Percentiles rank a stretch among this genome's conserved stretches.
These are phyloP conservation scores for Urocitellus parryii DNA, from an alignment of 2,113 vertebrate species.

Conservation along the genomic window DNA sequence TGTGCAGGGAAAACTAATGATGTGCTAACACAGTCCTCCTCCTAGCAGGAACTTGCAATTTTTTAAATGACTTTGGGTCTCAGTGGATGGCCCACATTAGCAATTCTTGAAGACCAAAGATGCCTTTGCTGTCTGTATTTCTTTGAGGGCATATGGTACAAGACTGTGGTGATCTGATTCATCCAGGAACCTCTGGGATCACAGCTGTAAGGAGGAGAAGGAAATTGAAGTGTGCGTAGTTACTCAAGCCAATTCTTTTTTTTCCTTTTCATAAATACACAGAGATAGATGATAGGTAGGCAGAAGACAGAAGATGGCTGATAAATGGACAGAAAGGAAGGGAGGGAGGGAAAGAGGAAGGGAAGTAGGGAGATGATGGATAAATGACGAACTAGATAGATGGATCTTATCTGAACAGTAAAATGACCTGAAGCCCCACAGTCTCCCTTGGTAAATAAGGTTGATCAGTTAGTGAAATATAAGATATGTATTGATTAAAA, in stretches of 20 bases:
- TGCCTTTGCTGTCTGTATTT: background rate
- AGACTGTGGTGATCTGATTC: background rate
- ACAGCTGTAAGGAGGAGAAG: background rate
- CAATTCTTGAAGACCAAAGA: slow-evolving; percentile 75
- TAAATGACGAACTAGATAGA: background rate
- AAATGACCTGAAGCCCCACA: slow-evolving; percentile 57
- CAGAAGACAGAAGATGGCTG: background rate
- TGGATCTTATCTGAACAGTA: slow-evolving; percentile 55
- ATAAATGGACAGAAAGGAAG: background rate
- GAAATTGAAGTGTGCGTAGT: background rate
- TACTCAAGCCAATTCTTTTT: background rate
- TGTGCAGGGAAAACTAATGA: slow-evolving; percentile 32
- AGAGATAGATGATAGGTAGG: slow-evolving; percentile 23
- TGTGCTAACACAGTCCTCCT: slow-evolving; percentile 54
- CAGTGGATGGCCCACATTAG: slow-evolving; percentile 64
- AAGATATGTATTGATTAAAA: slow-evolving; percentile 66
- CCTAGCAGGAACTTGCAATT: slow-evolving; percentile 76
- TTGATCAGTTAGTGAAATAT: slow-evolving; percentile 62
- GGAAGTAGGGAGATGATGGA: background rate
- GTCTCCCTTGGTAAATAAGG: slow-evolving; percentile 66
- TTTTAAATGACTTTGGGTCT: slow-evolving; percentile 80
- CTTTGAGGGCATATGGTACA: background rate
- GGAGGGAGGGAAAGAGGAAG: too few relatives aligned
- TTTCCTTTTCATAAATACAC: background rate
- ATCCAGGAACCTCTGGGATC: background rate